phyloP scores from a whole-genome alignment of 2,888 invertebrate species.

The Thecocarcelia acutangulata region DNA sequence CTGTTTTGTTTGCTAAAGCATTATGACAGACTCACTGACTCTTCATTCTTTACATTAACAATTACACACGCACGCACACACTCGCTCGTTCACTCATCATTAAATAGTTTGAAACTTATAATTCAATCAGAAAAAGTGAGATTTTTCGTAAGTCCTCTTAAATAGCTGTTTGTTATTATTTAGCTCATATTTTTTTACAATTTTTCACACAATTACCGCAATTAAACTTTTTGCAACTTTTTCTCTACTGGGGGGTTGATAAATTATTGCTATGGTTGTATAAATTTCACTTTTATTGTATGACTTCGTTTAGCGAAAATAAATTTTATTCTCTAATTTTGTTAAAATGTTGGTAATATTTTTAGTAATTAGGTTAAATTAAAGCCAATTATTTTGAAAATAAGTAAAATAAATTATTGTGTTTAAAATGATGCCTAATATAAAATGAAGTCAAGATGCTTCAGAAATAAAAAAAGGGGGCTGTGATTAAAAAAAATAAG shows the following conservation, averaged over 20 bases:
- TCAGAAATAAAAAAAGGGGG: background rate
- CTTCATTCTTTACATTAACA: too few relatives aligned
- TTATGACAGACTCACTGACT: too few relatives aligned
- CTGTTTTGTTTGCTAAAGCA: too few relatives aligned
- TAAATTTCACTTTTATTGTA: constrained; percentile 39
- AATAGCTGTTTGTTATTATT: background rate
- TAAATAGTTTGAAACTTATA: constrained; percentile 47
- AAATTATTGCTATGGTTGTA: constrained; percentile 26
- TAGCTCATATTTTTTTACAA: constrained; percentile 31
- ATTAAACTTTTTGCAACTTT: constrained; percentile 58
- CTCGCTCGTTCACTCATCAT: constrained; percentile 13
- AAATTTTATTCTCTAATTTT: background rate
- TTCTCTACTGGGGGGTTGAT: constrained; percentile 5
- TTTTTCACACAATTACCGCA: constrained; percentile 67
- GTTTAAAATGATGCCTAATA: constrained; percentile 1
- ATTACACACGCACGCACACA: background rate
- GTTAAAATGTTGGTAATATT: constrained; percentile 43
- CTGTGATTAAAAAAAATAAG: background rate
- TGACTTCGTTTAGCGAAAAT: constrained; percentile 16
- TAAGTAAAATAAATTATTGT: background rate
- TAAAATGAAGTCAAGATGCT: background rate
- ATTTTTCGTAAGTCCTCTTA: constrained; percentile 12
- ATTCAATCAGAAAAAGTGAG: constrained; percentile 57
- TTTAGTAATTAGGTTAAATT: constrained; percentile 62
- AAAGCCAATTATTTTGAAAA: constrained; percentile 52